Conservation (phyloP, 1,140 invertebrate species). For the Aphis gossypii region DNA sequence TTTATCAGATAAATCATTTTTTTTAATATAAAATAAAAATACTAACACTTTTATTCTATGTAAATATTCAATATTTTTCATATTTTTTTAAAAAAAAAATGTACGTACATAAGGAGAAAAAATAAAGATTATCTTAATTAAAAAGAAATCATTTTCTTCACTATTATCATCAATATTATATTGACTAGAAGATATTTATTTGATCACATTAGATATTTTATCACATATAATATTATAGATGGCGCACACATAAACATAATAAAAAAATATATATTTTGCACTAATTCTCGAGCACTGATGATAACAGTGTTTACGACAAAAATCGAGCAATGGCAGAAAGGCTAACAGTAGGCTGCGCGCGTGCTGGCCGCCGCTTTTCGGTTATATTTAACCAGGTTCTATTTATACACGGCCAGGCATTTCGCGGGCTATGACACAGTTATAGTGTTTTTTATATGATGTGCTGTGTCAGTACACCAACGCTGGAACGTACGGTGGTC, state of each 20-base stretch:
- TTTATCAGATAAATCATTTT: no score
- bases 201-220: not conserved
- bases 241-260: not conserved
- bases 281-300: not conserved
- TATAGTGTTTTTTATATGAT: not conserved
- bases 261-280: not conserved
- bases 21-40: not conserved
- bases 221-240: not conserved
- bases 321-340: not conserved
- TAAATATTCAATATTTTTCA: not conserved
- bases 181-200: not conserved
- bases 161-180: not conserved
- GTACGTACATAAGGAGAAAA: not conserved
- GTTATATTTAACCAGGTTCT: conserved; percentile 51
- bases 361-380: not conserved
- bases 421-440: not conserved
- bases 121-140: not conserved
- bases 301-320: not conserved
- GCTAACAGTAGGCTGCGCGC: not conserved
- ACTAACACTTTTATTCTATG: not conserved
- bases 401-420: conserved; percentile 55
- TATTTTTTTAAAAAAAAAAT: no score
- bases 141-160: not conserved
- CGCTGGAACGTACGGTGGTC: not conserved
- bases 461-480: not conserved